Evolutionary conservation across 2,888 invertebrate species (phyloP).

Genomic region (Neocrepidodera transversa): DNA sequence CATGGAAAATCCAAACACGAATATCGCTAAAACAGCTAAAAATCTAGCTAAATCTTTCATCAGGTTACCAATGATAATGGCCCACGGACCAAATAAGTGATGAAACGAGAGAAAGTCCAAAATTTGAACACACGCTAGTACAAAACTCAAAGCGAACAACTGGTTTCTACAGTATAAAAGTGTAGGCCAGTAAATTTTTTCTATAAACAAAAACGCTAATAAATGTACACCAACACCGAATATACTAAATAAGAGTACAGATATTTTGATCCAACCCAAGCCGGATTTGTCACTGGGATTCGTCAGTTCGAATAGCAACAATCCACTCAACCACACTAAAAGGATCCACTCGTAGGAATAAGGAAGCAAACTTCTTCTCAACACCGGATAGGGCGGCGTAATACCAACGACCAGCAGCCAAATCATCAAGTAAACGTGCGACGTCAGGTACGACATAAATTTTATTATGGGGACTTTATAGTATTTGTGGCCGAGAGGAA

Average conservation of each 20-base stretch:
- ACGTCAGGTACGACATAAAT: constrained; percentile 99
- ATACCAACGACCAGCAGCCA: constrained; percentile 90
- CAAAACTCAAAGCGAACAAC: constrained; percentile 92
- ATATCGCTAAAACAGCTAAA: constrained; percentile 95
- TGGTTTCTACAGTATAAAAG: constrained; percentile 96
- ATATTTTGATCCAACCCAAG: constrained; percentile 91
- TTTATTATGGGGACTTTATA: constrained; percentile 99
- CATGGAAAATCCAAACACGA: constrained; percentile 98
- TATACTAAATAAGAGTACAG: constrained; percentile 85
- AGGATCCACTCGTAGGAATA: constrained; percentile 97
- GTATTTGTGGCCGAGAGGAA: constrained; percentile 93
- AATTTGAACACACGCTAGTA: constrained; percentile 97
- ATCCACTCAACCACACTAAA: constrained; percentile 92
- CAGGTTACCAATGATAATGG: constrained; percentile 96
- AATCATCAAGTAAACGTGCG: constrained; percentile 96
- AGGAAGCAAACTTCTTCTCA: constrained; percentile 80
- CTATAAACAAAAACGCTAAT: constrained; percentile 74
- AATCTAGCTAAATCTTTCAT: constrained; percentile 96
- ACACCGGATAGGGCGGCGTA: constrained; percentile 85
- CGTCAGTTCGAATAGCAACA: constrained; percentile 94
- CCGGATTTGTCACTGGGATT: constrained; percentile 98
- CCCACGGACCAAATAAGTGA: constrained; percentile 99
- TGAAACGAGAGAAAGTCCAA: constrained; percentile 98
- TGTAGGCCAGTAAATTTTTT: constrained; percentile 79
- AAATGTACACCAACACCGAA: constrained; percentile 91